Evolutionary conservation across 2,888 invertebrate species (phyloP).

Genomic region (Lithophane socia): DNA sequence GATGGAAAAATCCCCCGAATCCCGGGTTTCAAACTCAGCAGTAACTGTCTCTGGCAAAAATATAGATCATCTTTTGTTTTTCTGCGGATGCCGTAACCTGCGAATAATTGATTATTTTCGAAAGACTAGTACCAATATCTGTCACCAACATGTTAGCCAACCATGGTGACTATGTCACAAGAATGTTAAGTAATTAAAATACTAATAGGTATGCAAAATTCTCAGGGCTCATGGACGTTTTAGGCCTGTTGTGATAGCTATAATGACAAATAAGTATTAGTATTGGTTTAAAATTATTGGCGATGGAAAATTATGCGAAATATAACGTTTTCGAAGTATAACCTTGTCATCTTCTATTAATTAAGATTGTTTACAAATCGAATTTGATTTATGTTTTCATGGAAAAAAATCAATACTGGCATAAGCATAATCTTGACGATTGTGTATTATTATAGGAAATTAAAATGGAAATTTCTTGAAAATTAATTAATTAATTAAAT

Average conservation of each 20-base stretch:
- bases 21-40: too few relatives aligned
- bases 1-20: too few relatives aligned
- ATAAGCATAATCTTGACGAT: constrained; percentile 32
- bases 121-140: not conserved
- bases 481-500: constrained; percentile 29
- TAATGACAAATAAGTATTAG: constrained; percentile 8
- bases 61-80: not conserved
- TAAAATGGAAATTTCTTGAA: constrained; percentile 36
- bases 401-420: constrained; percentile 50
- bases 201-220: constrained; percentile 4
- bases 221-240: constrained; percentile 15
- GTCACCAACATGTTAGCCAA: not conserved
- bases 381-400: constrained; percentile 47
- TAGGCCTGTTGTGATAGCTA: constrained; percentile 21
- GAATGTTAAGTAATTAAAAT: not conserved
- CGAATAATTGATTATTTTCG: not conserved
- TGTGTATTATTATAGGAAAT: constrained; percentile 42
- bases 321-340: constrained; percentile 18
- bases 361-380: constrained; percentile 47
- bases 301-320: constrained; percentile 46
- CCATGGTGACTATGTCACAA: not conserved
- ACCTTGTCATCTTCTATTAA: constrained; percentile 55
- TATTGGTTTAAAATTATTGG: constrained; percentile 28
- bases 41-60: not conserved
- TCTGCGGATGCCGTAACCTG: not conserved